Evolutionary conservation across 2,888 invertebrate genomes (phyloP).

Genomic region (Lucinisca nassula): DNA sequence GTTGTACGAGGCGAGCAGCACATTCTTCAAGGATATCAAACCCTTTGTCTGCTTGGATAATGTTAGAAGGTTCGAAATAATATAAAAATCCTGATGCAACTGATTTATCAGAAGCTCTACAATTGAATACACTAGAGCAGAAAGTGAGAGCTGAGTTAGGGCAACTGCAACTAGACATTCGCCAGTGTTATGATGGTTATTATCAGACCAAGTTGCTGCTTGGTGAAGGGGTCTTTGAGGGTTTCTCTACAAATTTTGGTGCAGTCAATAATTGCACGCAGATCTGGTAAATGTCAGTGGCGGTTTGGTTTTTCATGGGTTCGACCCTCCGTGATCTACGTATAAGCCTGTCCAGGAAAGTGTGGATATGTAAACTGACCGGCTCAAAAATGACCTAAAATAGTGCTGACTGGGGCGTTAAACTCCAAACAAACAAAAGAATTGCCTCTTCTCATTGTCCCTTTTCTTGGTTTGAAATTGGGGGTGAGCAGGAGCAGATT

Average conservation of each 20-base stretch:
- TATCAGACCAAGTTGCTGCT: constrained; percentile 54
- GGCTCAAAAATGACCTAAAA: too few species aligned
- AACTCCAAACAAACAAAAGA: too few species aligned
- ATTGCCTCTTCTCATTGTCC: too few species aligned
- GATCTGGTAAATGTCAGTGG: background rate
- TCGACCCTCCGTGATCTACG: too few species aligned
- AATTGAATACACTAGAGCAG: constrained; percentile 65
- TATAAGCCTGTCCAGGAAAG: too few species aligned
- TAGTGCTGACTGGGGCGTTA: too few species aligned
- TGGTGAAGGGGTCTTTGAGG: constrained; percentile 39
- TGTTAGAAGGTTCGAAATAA: constrained; percentile 48
- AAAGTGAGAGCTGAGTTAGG: constrained; percentile 64
- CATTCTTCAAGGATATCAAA: constrained; percentile 33
- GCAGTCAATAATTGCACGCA: constrained; percentile 47
- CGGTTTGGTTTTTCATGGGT: background rate
- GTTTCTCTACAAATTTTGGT: constrained; percentile 44
- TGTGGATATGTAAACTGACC: too few species aligned
- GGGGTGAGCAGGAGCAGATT: too few species aligned
- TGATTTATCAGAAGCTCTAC: constrained; percentile 61
- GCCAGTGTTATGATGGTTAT: constrained; percentile 61
- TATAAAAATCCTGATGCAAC: constrained; percentile 56
- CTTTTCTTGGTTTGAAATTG: too few species aligned
- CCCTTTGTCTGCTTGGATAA: constrained; percentile 61
- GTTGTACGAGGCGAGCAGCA: background rate
- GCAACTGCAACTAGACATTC: constrained; percentile 69